Base-by-base conservation (phyloP, 2,888 invertebrate species). In the Lasioglossum marginatum region DNA sequence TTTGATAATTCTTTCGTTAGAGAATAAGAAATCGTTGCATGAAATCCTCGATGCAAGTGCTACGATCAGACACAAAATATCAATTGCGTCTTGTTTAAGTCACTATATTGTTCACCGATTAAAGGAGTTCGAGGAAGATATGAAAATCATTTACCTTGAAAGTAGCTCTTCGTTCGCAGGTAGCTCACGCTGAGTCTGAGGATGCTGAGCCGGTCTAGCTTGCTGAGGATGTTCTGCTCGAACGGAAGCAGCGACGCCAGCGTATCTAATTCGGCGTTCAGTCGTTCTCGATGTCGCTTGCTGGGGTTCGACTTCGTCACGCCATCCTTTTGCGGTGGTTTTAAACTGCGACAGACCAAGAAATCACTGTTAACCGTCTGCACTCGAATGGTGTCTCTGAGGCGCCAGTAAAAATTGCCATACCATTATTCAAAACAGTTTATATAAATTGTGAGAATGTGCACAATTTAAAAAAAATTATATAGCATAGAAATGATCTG, bases 91-190 rank as follows among this genome's bases (percentile, higher is more conserved):
- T 45, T 4, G 16, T 43, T 16, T 0, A 12, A 40, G 10, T 40
- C 10, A 10, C 10, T 43, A 12, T 43, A 43, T 43, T 8, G 40
- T 40, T 40, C 40, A 40, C 8, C 40, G 40, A 40, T 40, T 8
- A 14, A 45, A 16, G 4, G 45, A 16, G 16, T 45, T 19, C 19
- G 48, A 14, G n/a, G n/a, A 60, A 1, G 27, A 14, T 27, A 27
- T 27, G 10, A 27, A 4, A 60, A 27, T 27, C 16, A 27, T 31
- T 63, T 96, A 99, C 99, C 99, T 98, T 99, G 99, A 96, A 99
- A 99, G 96, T 99, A 99, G 96, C 99, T 99, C 96, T 99, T 99
- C 94, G 99, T 99, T 93, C 99, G 97, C 92, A 99, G 97, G 96
- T 99, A 99, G 96, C 99, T 99, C 96, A 99, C 99, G 81, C 99